Evolutionary conservation across 2,113 vertebrate species (phyloP).

Genomic region (Paedocypris sp.): DNA sequence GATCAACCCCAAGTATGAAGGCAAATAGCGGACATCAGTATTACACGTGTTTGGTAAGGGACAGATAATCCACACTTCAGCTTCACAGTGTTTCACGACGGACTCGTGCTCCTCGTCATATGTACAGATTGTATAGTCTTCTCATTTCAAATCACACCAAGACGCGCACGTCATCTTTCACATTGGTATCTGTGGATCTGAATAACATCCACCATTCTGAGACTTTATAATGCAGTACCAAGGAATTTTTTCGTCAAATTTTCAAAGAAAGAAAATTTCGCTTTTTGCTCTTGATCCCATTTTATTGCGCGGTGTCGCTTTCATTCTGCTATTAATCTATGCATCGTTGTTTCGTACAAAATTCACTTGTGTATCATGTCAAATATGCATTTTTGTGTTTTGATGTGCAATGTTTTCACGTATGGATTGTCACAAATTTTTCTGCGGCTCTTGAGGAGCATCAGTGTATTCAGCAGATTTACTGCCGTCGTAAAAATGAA

Average conservation of each 20-base stretch:
- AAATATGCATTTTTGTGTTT: neutral
- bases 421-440: neutral
- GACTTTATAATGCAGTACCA: neutral
- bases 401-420: neutral
- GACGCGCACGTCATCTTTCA: no score
- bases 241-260: neutral
- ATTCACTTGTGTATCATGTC: neutral
- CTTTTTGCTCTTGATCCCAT: no score
- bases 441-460: neutral
- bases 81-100: neutral
- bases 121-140: conserved; percentile 35
- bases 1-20: conserved; percentile 97
- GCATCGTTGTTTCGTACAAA: neutral
- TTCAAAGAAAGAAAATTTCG: no score
- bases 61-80: neutral
- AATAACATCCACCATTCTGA: neutral
- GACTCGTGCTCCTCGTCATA: neutral
- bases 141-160: no score
- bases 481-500: no score
- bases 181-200: neutral
- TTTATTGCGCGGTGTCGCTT: no score
- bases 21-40: conserved; percentile 69
- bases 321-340: conserved; percentile 5
- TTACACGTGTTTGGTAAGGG: neutral
- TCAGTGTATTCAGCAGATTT: neutral